Percentiles rank a stretch among this genome's conserved stretches.
Conservation (phyloP, 1,140 invertebrate species). For the Bombyx mori region DNA sequence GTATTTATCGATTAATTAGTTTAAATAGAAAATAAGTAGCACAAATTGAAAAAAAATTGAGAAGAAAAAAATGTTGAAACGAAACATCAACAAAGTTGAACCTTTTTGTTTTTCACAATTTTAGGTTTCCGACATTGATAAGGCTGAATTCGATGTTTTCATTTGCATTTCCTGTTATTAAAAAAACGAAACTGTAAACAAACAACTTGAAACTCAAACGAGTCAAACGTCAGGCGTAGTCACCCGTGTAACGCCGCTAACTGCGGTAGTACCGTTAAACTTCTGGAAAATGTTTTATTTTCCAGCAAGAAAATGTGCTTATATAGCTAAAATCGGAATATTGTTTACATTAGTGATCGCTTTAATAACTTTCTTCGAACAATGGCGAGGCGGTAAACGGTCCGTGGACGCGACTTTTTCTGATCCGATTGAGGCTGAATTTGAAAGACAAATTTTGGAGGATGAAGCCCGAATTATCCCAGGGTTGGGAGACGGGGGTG, state of each 20-base stretch:
- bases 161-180: slow-evolving; percentile 44
- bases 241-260: slow-evolving; percentile 13
- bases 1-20: too few relatives aligned
- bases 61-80: too few relatives aligned
- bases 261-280: slow-evolving; percentile 17
- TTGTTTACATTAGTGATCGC: slow-evolving; percentile 42
- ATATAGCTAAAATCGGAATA: slow-evolving; percentile 40
- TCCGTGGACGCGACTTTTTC: slow-evolving; percentile 26
- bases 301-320: slow-evolving; percentile 52
- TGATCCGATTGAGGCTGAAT: slow-evolving; percentile 30
- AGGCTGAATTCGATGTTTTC: slow-evolving; percentile 42
- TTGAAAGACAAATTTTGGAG: slow-evolving; percentile 42
- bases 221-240: slow-evolving; percentile 37
- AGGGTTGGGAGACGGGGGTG: slow-evolving; percentile 51
- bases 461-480: slow-evolving; percentile 52
- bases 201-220: too few relatives aligned
- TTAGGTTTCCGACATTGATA: slow-evolving; percentile 20
- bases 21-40: too few relatives aligned
- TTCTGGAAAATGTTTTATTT: slow-evolving; percentile 41
- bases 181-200: slow-evolving; percentile 37
- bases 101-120: too few relatives aligned
- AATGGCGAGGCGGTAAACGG: slow-evolving; percentile 50
- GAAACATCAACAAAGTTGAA: too few relatives aligned
- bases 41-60: too few relatives aligned
- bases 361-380: slow-evolving; percentile 44